Percentiles rank a stretch among this genome's conserved stretches.
Evolutionary conservation across 1,140 invertebrate genomes (phyloP).

Genomic region (Cylas formicarius): DNA sequence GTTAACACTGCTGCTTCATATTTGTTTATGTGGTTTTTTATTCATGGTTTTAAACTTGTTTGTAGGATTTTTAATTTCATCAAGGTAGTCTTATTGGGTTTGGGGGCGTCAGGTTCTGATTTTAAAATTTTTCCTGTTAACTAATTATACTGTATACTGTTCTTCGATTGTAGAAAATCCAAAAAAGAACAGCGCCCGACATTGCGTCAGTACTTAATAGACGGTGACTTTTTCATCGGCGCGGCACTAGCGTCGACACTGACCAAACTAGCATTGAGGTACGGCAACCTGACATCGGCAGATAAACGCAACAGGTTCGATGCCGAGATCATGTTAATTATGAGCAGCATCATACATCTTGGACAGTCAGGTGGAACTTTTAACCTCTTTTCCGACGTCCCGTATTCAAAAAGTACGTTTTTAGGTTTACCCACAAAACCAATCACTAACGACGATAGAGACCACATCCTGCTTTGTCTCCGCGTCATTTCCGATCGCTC

Average conservation of each 20-base stretch:
- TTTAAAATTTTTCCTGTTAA: background rate
- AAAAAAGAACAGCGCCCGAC: conserved; percentile 71
- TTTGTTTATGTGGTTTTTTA: no score
- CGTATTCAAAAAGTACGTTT: conserved; percentile 20
- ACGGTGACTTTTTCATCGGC: conserved; percentile 95
- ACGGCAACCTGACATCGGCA: conserved; percentile 51
- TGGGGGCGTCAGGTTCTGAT: no score
- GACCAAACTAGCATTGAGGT: conserved; percentile 82
- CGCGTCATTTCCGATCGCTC: conserved; percentile 71
- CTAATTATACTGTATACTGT: no score
- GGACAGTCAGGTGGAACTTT: conserved; percentile 59
- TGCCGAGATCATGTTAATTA: conserved; percentile 81
- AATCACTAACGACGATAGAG: conserved; percentile 93
- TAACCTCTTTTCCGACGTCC: conserved; percentile 2
- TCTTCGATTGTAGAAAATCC: conserved; percentile 39
- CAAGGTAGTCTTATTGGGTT: no score
- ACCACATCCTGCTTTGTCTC: conserved; percentile 81
- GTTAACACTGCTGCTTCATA: no score
- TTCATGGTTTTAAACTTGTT: no score
- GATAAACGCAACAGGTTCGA: conserved; percentile 62
- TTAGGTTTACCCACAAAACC: conserved; percentile 58
- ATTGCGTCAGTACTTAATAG: conserved; percentile 80
- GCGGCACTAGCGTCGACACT: conserved; percentile 85
- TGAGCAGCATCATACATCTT: conserved; percentile 79
- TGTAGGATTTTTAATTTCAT: no score